Evolutionary conservation across 92 coral and sea anemone species (phyloP), one percentile per base, ranked within the genome.

Genomic region (Blastomussa wellsi): DNA sequence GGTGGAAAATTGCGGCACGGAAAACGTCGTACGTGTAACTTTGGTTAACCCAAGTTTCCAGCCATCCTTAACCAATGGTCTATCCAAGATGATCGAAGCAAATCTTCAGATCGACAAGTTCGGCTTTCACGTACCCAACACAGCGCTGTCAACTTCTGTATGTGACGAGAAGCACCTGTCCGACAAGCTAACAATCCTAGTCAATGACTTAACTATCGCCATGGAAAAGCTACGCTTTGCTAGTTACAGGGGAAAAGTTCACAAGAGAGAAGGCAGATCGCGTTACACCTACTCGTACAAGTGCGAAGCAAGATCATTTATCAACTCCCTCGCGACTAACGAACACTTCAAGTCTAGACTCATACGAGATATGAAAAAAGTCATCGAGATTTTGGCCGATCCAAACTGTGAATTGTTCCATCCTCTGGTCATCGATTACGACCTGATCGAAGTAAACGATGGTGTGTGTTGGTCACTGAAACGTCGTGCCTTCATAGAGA

Each of bases 401-500:
- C 90, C 86, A 29, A 75, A 28, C 90, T 82, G 84, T 79, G 84
- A 83, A 53, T 47, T 88, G 52, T 64, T 82, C 20, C 65, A 60
- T 29, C 87, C 79, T 10, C 77, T 77, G 59, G 42, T 71, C 32
- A 65, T 82, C 69, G 76, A 88, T 66, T 53, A 82, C 84, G 57
- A 88, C 71, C 72, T 88, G 22, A 88, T 88, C 28, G 91, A 88
- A 60, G 91, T 88, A 15, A 65, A 53, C 49, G n/a, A 76, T 36
- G 88, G 76, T 32, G 29, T 44, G 31, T 84, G 91, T 82, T 88
- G 83, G 87, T 82, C 87, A n/a, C 51, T 83, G 24, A 88, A 75
- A 51, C 64, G 76, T 47, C 55, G 85, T 41, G 49, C 22, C n/a
- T 88, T 88, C 73, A 51, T 65, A 29, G 55, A 76, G 39, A 67